Evolutionary conservation across 1,140 invertebrate species (phyloP).

Genomic region (Himalopsyche phryganea): DNA sequence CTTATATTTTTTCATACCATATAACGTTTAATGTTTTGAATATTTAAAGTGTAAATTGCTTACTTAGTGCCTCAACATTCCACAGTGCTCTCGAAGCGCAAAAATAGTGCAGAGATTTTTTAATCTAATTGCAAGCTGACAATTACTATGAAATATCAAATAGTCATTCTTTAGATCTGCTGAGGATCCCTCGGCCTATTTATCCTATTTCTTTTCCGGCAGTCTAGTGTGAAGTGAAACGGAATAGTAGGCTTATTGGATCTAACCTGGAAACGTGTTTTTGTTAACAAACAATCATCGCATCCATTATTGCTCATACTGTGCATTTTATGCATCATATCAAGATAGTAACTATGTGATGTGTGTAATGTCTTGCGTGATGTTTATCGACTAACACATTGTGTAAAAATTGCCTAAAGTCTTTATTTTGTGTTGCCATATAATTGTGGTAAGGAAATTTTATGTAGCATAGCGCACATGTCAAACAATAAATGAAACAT

Average conservation of each 20-base stretch:
- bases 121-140: too few relatives aligned
- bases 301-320: background rate
- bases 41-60: slow-evolving; percentile 12
- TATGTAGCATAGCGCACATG: slow-evolving; percentile 17
- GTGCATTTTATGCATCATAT: background rate
- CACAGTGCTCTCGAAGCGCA: slow-evolving; percentile 15
- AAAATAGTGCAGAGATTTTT: background rate
- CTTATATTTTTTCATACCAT: slow-evolving; percentile 24
- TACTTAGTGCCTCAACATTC: slow-evolving; percentile 26
- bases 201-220: too few relatives aligned
- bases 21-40: slow-evolving; percentile 7
- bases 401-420: background rate
- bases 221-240: too few relatives aligned
- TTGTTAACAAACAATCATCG: background rate
- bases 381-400: too few relatives aligned
- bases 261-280: background rate
- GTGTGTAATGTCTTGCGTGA: too few relatives aligned
- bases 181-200: too few relatives aligned
- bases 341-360: too few relatives aligned
- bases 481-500: slow-evolving; percentile 22
- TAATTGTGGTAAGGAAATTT: slow-evolving; percentile 21
- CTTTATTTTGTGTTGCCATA: slow-evolving; percentile 29
- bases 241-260: too few relatives aligned
- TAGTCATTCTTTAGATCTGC: too few relatives aligned
- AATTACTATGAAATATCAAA: too few relatives aligned